A percentile compares a stretch with the other conserved stretches of the same genome.
Evolutionary conservation across 2,113 vertebrate genomes (phyloP).

Genomic region (Ptilonorhynchus violaceus): DNA sequence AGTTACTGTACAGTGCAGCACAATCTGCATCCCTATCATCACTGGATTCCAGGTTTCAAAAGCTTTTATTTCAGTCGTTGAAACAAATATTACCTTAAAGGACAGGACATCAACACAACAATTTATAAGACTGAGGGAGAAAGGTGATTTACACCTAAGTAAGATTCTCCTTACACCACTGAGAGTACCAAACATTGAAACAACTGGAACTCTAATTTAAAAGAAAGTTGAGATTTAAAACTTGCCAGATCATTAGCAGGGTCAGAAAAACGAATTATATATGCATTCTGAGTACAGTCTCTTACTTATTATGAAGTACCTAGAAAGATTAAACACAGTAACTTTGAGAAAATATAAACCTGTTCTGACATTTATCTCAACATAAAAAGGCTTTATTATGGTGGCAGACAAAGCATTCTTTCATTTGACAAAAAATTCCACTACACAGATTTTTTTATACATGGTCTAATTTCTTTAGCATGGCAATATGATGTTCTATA

Average conservation of each 20-base stretch:
- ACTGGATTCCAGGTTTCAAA: not conserved
- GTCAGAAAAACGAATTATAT: not conserved
- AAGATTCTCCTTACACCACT: not conserved
- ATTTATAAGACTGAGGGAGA: rapidly evolving
- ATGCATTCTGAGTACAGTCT: not conserved
- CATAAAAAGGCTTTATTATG: not conserved
- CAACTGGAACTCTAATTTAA: not conserved
- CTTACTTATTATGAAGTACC: not conserved
- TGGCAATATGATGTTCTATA: not conserved
- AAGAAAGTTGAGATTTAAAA: not conserved
- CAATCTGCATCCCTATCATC: not conserved
- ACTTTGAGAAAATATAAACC: not conserved
- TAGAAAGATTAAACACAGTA: not conserved
- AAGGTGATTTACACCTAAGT: not conserved
- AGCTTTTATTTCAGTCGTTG: not conserved
- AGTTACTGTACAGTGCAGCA: no score
- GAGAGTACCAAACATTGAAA: not conserved
- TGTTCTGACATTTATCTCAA: not conserved
- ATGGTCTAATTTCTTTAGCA: constrained; percentile 1
- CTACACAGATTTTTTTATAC: not conserved
- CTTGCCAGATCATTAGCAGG: not conserved
- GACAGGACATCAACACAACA: not conserved
- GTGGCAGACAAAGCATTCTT: not conserved
- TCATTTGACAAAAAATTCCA: constrained; percentile 29
- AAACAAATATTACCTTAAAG: not conserved